A percentile compares a stretch with the other conserved stretches of the same genome.
Evolutionary conservation across 2,797 vertebrate species (phyloP).

Genomic region (Phoeniculus purpureus): DNA sequence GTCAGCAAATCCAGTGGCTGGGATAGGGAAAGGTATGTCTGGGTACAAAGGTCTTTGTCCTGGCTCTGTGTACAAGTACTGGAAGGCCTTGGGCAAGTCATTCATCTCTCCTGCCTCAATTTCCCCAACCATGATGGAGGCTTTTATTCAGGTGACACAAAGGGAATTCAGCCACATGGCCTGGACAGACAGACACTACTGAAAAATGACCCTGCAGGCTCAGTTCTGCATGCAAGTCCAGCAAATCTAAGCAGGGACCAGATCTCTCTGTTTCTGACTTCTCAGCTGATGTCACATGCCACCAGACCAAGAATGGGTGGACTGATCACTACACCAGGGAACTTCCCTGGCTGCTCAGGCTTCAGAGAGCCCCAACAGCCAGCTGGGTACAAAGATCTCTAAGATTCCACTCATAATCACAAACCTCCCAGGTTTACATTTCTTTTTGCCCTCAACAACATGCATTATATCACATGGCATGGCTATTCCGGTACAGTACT

Average conservation of each 20-base stretch:
- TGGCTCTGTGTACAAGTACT: not conserved
- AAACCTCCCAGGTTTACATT: not conserved
- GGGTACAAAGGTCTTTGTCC: not conserved
- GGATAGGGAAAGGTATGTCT: not conserved
- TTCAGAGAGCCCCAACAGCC: not conserved
- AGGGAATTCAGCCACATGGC: not conserved
- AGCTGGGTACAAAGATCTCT: not conserved
- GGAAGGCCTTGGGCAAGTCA: not conserved
- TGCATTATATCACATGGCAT: not conserved
- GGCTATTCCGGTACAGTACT: not conserved
- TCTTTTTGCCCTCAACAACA: not conserved
- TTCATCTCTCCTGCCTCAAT: not conserved
- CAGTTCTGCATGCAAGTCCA: not conserved
- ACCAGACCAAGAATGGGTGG: not conserved
- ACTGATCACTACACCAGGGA: accelerated
- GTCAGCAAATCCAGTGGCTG: not conserved
- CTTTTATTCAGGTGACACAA: not conserved
- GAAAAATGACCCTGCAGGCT: not conserved
- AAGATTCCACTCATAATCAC: not conserved
- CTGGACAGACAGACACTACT: not conserved
- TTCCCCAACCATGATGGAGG: not conserved
- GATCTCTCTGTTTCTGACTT: not conserved
- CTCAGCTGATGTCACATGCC: accelerated
- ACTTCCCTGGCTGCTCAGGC: not conserved
- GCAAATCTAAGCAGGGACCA: not conserved